Evolutionary conservation across 2,888 invertebrate genomes (phyloP), one percentile per base, ranked within the genome.

Genomic region (Psococerastis gibbosa): DNA sequence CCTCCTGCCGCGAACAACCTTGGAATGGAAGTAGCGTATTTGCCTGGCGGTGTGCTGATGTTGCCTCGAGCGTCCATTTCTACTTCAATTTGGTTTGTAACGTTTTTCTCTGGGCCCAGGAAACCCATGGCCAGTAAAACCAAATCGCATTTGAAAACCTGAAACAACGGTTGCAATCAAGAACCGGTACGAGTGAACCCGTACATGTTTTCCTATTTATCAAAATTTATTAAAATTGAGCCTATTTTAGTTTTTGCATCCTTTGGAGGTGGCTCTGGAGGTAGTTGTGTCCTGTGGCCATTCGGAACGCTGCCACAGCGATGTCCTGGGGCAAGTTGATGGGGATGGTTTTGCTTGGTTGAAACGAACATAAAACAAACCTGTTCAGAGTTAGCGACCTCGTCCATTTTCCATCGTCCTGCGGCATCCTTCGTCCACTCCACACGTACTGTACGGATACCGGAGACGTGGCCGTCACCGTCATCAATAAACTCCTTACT

Each of bases 111-210:
- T 1, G 95, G 95, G 0, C 95, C 95, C 48, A 94, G 67, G 70
- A 98, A 98, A 54, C 98, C 98, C 97, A 98, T 97, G 2, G 98
- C 98, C 42, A 98, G 70, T 49, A 98, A 69, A 45, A 95, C 87
- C 49, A 98, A 68, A 60, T 98, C 91, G 43, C 88, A 85, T 52
- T 79, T 74, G 65, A 74, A 88, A 22, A 79, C 67, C 65, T 70
- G 52, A 3, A 47, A 44, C 45, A 33, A n/a, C n/a, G n/a, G n/a
- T n/a, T 35, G 38, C 22, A 41, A 42, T 31, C 41, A n/a, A n/a
- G n/a, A n/a, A n/a, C n/a, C n/a, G n/a, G n/a, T n/a, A n/a, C n/a
- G n/a, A n/a, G n/a, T n/a, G n/a, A n/a, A n/a, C n/a, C n/a, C n/a
- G n/a, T n/a, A n/a, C n/a, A n/a, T n/a, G n/a, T n/a, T n/a, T n/a